Evolutionary conservation across 2,888 invertebrate species (phyloP), one percentile per base, ranked within the genome.

Genomic region (Antitype chi): DNA sequence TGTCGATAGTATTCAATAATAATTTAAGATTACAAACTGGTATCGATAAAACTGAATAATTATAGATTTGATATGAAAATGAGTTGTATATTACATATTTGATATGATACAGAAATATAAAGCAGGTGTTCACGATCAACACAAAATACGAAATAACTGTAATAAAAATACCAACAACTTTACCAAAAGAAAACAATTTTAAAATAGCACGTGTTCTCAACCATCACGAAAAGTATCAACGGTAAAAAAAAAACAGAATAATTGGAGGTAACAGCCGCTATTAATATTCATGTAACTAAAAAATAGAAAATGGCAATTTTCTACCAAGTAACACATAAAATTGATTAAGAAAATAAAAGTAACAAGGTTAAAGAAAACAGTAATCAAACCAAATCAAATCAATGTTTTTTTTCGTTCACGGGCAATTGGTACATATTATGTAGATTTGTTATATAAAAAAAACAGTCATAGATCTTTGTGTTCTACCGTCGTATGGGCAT

Each of bases 361-460:
- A 78, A 77, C 57, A 32, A 80, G 76, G 79, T 81, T 76, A 70
- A 81, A 83, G 71, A 76, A 80, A 64, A 75, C 74, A 78, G 20
- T 15, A n/a, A 23, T 28, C 17, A 53, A 72, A 32, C 9, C n/a
- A 20, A n/a, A 70, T 20, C n/a, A 25, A 49, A 47, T 47, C 20
- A 47, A 15, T 1, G 38, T 52, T 25, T 71, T 0, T 72, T 72
- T 17, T 9, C 17, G 25, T 71, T 23, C n/a, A 32, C 49, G 3
- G 9, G 6, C 20, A 9, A 13, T 49, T 20, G n/a, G 7, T 68
- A 28, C 17, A 28, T 17, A 32, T n/a, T n/a, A 32, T 4, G 2
- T 32, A 7, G 11, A 17, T 32, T 20, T 32, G 38, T 70, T 49
- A 11, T 23, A 15, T 28, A 23, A 15, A 2, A 17, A 17, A 5